Conservation (phyloP, 2,113 vertebrate genomes). For the Anhinga rufa region DNA sequence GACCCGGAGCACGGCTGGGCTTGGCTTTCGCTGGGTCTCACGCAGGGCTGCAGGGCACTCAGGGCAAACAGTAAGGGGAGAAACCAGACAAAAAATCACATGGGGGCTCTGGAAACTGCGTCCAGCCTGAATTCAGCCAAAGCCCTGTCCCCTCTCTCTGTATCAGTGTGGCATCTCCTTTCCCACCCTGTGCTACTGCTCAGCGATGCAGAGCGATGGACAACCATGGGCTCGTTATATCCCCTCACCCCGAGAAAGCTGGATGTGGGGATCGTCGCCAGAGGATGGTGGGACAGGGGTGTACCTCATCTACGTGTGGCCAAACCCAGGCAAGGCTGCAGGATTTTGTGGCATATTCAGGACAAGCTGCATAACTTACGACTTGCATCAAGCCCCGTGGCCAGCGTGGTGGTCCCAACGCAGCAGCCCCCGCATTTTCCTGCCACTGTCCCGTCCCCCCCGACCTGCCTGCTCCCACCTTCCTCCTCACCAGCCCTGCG, state of each 20-base stretch:
- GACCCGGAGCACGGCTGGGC: accelerated
- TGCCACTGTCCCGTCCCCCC: neutral
- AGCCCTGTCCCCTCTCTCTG: neutral
- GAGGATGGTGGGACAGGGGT: neutral
- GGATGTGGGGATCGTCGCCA: neutral
- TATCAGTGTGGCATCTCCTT: neutral
- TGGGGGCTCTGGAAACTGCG: neutral
- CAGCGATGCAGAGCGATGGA: neutral
- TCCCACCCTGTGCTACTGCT: neutral
- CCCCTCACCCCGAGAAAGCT: neutral
- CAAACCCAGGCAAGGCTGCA: neutral
- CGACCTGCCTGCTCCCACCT: neutral
- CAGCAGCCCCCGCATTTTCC: neutral
- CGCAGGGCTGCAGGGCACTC: neutral
- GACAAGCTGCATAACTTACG: accelerated
- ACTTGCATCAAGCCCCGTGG: accelerated
- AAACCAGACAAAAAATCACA: neutral
- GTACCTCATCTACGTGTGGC: neutral
- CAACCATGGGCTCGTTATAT: neutral
- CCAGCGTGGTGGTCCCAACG: accelerated
- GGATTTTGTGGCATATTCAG: neutral
- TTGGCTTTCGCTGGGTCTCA: neutral
- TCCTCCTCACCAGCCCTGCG: neutral
- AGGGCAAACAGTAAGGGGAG: neutral
- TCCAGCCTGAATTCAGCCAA: neutral